Conservation (phyloP, 2,113 vertebrate species). For the Nannospalax galili region DNA sequence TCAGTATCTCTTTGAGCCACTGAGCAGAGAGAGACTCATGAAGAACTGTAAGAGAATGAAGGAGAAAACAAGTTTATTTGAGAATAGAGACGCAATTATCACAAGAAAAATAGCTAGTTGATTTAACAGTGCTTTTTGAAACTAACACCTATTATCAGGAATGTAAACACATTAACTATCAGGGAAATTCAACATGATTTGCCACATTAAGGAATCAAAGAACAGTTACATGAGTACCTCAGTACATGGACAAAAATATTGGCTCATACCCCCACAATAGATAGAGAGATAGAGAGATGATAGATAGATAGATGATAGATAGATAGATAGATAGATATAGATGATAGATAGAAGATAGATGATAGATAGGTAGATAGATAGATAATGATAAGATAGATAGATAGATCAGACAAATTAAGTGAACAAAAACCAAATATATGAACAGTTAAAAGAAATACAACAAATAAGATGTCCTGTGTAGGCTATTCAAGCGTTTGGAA, state of each 20-base stretch:
- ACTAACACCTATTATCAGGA: neutral
- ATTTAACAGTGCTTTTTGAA: neutral
- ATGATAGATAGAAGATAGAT: neutral
- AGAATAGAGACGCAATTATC: neutral
- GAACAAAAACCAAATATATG: neutral
- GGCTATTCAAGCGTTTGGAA: neutral
- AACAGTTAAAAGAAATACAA: neutral
- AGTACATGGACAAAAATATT: neutral
- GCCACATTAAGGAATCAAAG: neutral
- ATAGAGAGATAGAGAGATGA: too few species aligned
- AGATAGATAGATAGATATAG: neutral
- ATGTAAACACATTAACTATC: neutral
- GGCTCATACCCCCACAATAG: neutral
- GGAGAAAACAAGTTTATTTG: neutral
- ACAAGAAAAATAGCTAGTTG: neutral
- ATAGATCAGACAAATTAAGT: neutral
- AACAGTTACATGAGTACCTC: neutral
- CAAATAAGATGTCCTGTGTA: neutral
- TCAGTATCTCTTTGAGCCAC: neutral
- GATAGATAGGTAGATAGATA: neutral
- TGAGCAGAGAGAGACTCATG: neutral
- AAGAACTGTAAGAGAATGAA: neutral
- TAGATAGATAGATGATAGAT: neutral
- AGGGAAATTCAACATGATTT: neutral
- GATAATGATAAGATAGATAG: neutral